A percentile compares a stretch with the other conserved stretches of the same genome.
phyloP scores from a whole-genome alignment of 2,888 invertebrate species.

The Blastobasis adustella region DNA sequence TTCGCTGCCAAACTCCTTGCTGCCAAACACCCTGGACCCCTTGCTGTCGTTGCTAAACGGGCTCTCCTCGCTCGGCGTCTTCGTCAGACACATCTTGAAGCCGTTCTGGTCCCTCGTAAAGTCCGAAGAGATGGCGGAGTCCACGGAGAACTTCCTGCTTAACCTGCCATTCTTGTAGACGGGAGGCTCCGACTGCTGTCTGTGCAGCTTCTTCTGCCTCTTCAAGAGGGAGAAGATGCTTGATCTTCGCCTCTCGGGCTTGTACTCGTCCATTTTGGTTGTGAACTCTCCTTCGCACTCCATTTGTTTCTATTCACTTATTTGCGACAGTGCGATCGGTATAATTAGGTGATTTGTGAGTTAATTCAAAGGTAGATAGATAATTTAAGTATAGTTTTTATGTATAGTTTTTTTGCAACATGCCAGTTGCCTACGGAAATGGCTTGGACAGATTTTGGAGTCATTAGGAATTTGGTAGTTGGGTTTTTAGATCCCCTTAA shows the following conservation, averaged over 20 bases:
- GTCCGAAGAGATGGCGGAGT: constrained; percentile 50
- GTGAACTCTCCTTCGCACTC: constrained; percentile 33
- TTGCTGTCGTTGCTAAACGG: constrained; percentile 22
- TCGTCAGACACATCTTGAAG: constrained; percentile 26
- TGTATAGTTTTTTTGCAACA: no score
- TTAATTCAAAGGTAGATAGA: no score
- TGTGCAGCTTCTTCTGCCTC: constrained; percentile 44
- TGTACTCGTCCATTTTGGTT: constrained; percentile 35
- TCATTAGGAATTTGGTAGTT: no score
- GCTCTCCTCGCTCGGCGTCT: constrained; percentile 18
- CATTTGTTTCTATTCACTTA: constrained; percentile 20
- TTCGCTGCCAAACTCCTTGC: no score
- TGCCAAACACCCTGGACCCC: no score
- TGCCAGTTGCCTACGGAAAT: no score
- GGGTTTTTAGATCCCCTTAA: no score
- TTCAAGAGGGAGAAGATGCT: constrained; percentile 55
- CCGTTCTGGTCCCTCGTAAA: constrained; percentile 32
- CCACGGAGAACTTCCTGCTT: constrained; percentile 50
- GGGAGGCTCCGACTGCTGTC: constrained; percentile 51
- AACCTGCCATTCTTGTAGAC: constrained; percentile 18
- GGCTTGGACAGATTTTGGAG: no score
- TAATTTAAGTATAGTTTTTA: no score
- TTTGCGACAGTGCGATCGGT: no score
- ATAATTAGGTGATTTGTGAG: no score
- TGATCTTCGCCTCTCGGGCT: constrained; percentile 42